Evolutionary conservation across 2,113 vertebrate species (phyloP).

Genomic region (Taurulus bubalis): DNA sequence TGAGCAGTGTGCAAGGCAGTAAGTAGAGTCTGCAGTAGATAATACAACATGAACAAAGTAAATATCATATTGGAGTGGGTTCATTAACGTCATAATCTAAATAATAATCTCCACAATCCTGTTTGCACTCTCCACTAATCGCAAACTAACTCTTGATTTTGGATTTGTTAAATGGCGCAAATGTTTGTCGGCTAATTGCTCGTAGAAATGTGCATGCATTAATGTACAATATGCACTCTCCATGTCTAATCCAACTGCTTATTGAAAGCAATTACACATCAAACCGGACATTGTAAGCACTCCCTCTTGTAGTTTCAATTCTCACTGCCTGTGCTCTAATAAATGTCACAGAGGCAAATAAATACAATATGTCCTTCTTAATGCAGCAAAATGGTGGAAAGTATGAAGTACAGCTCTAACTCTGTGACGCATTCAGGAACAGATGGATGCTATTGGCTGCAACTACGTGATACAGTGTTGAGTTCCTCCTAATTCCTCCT

Average conservation of each 20-base stretch:
- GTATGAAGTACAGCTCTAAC: not conserved
- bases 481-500: too few relatives aligned
- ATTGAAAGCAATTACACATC: conserved; percentile 53
- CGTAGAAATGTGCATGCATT: conserved; percentile 29
- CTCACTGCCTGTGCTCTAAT: conserved; percentile 9
- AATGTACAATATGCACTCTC: conserved; percentile 24
- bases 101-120: not conserved
- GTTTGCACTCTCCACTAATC: conserved; percentile 6
- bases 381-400: not conserved
- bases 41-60: not conserved
- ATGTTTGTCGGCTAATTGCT: conserved; percentile 24
- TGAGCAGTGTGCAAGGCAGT: not conserved
- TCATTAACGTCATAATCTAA: not conserved
- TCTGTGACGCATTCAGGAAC: not conserved
- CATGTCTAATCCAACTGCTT: conserved; percentile 38
- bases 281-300: conserved; percentile 37
- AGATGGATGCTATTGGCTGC: too few relatives aligned
- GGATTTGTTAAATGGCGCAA: not conserved
- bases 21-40: not conserved
- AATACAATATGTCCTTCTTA: not conserved
- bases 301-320: conserved; percentile 24
- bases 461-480: too few relatives aligned
- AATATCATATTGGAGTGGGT: not conserved
- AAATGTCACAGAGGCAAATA: not conserved
- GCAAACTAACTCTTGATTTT: not conserved